Conservation (phyloP, 2,113 vertebrate genomes). For the Pipa parva region DNA sequence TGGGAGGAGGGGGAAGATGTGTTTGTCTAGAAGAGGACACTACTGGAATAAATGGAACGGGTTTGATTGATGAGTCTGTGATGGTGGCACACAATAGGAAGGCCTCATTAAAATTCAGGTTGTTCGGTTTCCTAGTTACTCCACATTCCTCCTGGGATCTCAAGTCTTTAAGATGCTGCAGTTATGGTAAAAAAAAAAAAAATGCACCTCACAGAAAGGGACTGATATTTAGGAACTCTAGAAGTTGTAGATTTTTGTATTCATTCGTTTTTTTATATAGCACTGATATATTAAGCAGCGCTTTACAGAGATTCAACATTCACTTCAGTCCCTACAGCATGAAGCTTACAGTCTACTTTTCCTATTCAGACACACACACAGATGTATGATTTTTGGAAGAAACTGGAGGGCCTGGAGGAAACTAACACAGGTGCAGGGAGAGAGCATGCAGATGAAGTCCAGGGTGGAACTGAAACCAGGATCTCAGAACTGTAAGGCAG, state of each 20-base stretch:
- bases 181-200: background rate
- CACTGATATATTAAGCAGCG: no score
- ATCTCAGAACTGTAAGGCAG: no score
- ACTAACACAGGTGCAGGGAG: no score
- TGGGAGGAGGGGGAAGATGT: background rate
- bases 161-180: background rate
- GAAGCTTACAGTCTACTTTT: background rate
- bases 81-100: background rate
- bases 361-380: no score
- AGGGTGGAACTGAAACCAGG: no score
- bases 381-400: no score
- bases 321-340: no score
- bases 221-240: background rate
- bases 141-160: constrained; percentile 41
- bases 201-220: background rate
- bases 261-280: no score
- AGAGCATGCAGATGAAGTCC: no score
- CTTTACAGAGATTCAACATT: no score
- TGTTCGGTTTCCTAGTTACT: constrained; percentile 47
- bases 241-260: background rate
- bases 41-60: background rate
- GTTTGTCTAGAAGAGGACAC: background rate
- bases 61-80: background rate
- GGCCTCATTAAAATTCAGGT: constrained; percentile 48
- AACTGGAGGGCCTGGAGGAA: no score